Evolutionary conservation across 2,797 vertebrate species (phyloP).

Genomic region (Gadopsis marmoratus): DNA sequence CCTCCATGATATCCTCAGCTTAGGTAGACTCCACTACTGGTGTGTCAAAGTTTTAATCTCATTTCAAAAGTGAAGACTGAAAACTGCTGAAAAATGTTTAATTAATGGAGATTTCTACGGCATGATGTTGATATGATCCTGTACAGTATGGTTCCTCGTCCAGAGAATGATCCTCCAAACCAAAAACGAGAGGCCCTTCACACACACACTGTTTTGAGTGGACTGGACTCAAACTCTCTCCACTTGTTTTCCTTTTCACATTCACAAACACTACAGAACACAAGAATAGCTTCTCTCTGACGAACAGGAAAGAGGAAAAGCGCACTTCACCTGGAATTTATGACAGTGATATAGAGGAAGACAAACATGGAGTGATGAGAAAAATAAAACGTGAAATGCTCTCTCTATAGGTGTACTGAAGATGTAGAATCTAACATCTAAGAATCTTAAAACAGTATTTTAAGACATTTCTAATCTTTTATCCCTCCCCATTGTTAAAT

Average conservation of each 20-base stretch:
- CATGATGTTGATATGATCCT: background rate
- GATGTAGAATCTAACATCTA: background rate
- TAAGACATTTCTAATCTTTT: background rate
- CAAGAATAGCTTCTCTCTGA: slow-evolving; percentile 64
- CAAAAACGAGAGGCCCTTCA: background rate
- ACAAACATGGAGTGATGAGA: slow-evolving; percentile 9
- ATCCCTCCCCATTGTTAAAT: background rate
- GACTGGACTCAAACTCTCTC: slow-evolving; percentile 3
- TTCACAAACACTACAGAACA: slow-evolving; percentile 29
- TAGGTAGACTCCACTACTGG: background rate
- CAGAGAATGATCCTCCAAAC: background rate
- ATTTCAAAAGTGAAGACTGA: background rate
- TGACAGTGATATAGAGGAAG: slow-evolving; percentile 17
- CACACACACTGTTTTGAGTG: background rate
- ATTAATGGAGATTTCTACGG: background rate
- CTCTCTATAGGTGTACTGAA: background rate
- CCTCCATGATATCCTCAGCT: background rate
- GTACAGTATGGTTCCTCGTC: background rate
- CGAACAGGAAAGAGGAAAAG: slow-evolving; percentile 82
- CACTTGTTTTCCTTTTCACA: slow-evolving; percentile 23
- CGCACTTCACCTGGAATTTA: slow-evolving; percentile 41
- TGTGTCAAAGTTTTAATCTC: background rate
- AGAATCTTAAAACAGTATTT: background rate
- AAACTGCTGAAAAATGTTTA: background rate
- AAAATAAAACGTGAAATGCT: background rate